phyloP scores from a whole-genome alignment of 2,113 vertebrate species.

The Irena cyanogastra region DNA sequence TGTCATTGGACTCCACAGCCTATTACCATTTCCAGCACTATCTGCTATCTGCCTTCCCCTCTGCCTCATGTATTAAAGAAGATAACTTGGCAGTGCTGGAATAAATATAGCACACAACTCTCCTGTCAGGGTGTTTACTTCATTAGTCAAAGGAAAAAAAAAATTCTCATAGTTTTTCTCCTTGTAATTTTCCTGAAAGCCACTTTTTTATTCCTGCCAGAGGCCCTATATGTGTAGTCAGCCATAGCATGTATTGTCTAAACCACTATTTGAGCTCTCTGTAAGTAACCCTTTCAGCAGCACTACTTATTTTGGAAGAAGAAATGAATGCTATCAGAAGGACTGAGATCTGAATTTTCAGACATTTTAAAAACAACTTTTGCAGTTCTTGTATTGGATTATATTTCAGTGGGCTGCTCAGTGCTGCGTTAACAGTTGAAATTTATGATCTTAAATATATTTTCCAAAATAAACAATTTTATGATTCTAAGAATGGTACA shows the following conservation, averaged over 20 bases:
- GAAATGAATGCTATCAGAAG: background rate
- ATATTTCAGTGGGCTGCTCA: background rate
- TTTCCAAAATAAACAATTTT: background rate
- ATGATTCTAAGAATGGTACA: background rate
- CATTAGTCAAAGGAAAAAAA: conserved; percentile 7
- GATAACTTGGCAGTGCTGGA: background rate
- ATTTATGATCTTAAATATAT: background rate
- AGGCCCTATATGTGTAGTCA: background rate
- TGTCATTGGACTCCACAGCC: background rate
- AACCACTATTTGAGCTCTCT: background rate
- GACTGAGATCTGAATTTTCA: background rate
- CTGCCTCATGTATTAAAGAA: background rate
- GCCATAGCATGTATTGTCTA: background rate
- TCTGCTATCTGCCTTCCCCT: background rate
- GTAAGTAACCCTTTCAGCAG: background rate
- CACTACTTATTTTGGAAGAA: background rate
- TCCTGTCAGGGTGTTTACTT: conserved; percentile 22
- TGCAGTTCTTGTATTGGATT: background rate
- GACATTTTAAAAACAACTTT: background rate
- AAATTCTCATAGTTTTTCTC: background rate
- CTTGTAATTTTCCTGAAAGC: background rate
- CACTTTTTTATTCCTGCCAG: background rate
- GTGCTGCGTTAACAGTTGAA: background rate
- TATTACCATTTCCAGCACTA: background rate
- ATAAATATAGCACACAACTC: background rate